Evolutionary conservation across 1,140 invertebrate species (phyloP).

Genomic region (Drosophila takahashii): DNA sequence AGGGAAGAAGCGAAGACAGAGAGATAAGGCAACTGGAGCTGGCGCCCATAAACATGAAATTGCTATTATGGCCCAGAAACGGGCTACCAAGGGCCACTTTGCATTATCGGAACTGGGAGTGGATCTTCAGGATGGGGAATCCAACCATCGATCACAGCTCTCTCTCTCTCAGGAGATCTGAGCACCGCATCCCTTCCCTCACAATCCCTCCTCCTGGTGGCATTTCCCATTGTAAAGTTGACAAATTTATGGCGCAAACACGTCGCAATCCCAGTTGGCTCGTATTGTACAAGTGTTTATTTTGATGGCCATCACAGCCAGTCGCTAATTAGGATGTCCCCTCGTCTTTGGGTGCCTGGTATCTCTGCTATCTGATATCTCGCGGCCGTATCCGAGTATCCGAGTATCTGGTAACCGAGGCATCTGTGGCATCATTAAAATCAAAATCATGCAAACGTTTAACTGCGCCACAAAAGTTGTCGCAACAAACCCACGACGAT

Average conservation of each 20-base stretch:
- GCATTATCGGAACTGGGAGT: conserved; percentile 27
- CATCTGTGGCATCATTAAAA: conserved; percentile 72
- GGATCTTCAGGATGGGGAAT: background rate
- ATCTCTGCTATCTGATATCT: conserved; percentile 17
- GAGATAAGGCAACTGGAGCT: conserved; percentile 22
- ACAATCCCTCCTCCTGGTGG: conserved; percentile 16
- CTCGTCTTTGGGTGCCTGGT: background rate
- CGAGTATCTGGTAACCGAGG: conserved; percentile 3
- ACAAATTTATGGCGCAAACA: conserved; percentile 70
- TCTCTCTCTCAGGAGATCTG: background rate
- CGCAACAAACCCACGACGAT: conserved; percentile 47
- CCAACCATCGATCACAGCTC: conserved; percentile 22
- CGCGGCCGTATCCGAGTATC: background rate
- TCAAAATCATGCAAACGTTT: conserved; percentile 83
- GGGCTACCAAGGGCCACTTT: conserved; percentile 45
- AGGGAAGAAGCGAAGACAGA: background rate
- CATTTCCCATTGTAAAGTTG: conserved; percentile 73
- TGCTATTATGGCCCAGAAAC: conserved; percentile 70
- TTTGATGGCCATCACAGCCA: conserved; percentile 74
- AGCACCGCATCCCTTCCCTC: background rate
- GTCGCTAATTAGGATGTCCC: conserved; percentile 77
- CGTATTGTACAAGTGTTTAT: conserved; percentile 81
- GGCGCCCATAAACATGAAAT: conserved; percentile 77
- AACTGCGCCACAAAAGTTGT: conserved; percentile 77
- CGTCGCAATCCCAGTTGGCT: conserved; percentile 62